phyloP scores from a whole-genome alignment of 2,113 vertebrate species.

The Psilopsiagon aurifrons region DNA sequence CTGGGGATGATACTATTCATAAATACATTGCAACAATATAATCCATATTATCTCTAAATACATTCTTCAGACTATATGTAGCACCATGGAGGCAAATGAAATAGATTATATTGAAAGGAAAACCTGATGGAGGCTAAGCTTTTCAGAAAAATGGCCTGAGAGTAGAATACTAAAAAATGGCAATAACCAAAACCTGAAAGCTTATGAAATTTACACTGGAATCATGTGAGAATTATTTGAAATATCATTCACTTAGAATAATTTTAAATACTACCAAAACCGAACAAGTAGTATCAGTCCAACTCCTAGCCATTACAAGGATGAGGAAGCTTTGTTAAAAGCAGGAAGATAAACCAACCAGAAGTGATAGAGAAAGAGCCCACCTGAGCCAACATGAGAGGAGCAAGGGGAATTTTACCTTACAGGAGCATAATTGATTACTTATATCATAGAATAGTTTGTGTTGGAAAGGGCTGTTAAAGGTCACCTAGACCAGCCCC shows the following conservation, averaged over 20 bases:
- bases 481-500: not conserved
- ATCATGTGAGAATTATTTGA: not conserved
- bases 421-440: not conserved
- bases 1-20: not conserved
- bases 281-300: not conserved
- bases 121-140: not conserved
- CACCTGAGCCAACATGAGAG: not conserved
- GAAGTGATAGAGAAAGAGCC: not conserved
- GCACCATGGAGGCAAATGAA: not conserved
- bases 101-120: not conserved
- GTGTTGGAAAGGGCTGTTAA: not conserved
- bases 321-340: not conserved
- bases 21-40: not conserved
- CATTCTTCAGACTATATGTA: not conserved
- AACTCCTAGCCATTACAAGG: not conserved
- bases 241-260: not conserved
- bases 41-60: not conserved
- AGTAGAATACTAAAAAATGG: not conserved
- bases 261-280: not conserved
- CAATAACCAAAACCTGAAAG: not conserved
- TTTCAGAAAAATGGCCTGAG: not conserved
- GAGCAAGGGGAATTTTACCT: not conserved
- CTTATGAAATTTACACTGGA: not conserved
- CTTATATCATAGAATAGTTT: not conserved
- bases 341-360: not conserved